Conservation (phyloP, 2,797 vertebrate species). For the Petrocephalus schoutedeni region DNA sequence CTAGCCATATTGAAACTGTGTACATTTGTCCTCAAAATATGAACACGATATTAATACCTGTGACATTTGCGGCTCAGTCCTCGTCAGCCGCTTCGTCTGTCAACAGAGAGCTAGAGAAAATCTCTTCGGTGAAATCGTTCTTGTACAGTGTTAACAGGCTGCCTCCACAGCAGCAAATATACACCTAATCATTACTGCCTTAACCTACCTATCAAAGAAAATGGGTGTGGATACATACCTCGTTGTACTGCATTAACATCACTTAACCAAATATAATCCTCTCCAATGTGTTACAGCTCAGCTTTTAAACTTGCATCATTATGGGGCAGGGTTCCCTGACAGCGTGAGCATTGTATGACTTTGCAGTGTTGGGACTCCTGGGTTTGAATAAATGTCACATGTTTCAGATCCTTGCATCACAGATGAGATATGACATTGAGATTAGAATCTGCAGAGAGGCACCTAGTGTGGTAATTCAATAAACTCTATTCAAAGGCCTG, state of each 20-base stretch:
- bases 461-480: neutral
- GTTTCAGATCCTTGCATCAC: neutral
- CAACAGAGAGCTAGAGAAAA: neutral
- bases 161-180: neutral
- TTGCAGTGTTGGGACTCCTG: neutral
- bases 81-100: neutral
- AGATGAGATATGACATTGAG: neutral
- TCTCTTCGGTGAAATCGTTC: neutral
- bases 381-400: neutral
- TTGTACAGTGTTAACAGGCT: neutral
- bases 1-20: neutral
- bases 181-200: neutral
- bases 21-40: conserved; percentile 7
- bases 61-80: neutral
- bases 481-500: neutral
- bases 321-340: neutral
- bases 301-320: neutral
- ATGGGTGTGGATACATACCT: neutral
- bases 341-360: neutral
- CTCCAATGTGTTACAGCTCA: neutral
- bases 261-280: neutral
- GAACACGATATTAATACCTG: neutral
- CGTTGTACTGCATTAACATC: neutral
- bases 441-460: neutral
- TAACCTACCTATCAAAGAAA: neutral